Percentiles rank a stretch among this genome's conserved stretches.
Evolutionary conservation across 2,888 invertebrate species (phyloP).

Genomic region (Phyllotreta cruciferae): DNA sequence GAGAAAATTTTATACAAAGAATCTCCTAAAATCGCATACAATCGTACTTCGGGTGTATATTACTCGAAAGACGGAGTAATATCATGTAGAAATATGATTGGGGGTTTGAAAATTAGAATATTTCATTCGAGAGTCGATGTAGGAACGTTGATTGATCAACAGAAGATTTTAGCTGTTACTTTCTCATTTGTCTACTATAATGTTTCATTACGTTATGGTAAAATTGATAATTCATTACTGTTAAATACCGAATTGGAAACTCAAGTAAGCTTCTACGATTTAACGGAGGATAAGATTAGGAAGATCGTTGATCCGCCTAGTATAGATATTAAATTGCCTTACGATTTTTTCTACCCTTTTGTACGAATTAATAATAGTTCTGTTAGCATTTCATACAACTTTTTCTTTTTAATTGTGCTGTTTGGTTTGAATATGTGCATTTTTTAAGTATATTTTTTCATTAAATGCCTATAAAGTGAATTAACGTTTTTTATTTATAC

Average conservation of each 20-base stretch:
- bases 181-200: constrained; percentile 46
- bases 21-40: constrained; percentile 51
- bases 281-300: constrained; percentile 60
- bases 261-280: constrained; percentile 59
- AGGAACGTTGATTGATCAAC: constrained; percentile 51
- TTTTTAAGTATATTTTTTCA: too few species aligned
- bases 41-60: constrained; percentile 49
- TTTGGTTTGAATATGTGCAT: too few species aligned
- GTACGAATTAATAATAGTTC: constrained; percentile 50
- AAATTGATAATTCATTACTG: constrained; percentile 30
- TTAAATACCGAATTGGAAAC: constrained; percentile 45
- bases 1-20: constrained; percentile 58
- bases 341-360: constrained; percentile 72
- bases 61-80: constrained; percentile 51
- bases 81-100: constrained; percentile 56
- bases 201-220: constrained; percentile 37
- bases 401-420: not conserved
- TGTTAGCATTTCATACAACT: not conserved
- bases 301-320: constrained; percentile 65
- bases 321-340: constrained; percentile 65
- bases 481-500: too few species aligned
- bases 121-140: constrained; percentile 61
- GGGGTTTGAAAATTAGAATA: constrained; percentile 56
- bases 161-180: constrained; percentile 54
- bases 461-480: too few species aligned